phyloP scores from a whole-genome alignment of 2,888 invertebrate species.

The Noctua pronuba region DNA sequence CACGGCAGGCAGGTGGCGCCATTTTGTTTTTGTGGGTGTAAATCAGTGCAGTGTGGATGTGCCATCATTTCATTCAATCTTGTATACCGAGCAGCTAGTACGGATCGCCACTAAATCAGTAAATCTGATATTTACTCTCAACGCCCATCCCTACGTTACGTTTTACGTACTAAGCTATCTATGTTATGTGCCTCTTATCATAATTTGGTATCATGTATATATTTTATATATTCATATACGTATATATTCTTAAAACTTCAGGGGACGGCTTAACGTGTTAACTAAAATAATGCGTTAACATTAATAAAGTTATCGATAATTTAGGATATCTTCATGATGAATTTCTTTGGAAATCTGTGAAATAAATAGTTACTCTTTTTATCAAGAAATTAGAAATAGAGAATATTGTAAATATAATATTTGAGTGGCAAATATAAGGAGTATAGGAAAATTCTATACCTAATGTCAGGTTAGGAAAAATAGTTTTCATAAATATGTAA shows the following conservation, averaged over 20 bases:
- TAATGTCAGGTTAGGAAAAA: constrained; percentile 44
- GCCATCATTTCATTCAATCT: constrained; percentile 23
- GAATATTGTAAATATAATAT: constrained; percentile 59
- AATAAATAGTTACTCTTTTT: constrained; percentile 36
- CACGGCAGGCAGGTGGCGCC: constrained; percentile 8
- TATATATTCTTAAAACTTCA: constrained; percentile 84
- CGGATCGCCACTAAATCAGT: constrained; percentile 33
- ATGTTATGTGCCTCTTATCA: constrained; percentile 66
- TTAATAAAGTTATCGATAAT: constrained; percentile 68
- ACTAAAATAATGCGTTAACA: constrained; percentile 75
- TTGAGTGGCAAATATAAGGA: constrained; percentile 23
- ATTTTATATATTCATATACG: constrained; percentile 71
- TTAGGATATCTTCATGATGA: constrained; percentile 55
- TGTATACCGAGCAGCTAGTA: constrained; percentile 20
- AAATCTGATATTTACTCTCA: constrained; percentile 33
- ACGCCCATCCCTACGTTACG: constrained; percentile 54
- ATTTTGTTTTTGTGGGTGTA: constrained; percentile 30
- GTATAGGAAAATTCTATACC: constrained; percentile 22
- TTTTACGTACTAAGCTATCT: constrained; percentile 67
- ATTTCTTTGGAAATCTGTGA: constrained; percentile 40
- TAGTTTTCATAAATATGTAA: constrained; percentile 34
- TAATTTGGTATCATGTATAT: constrained; percentile 66
- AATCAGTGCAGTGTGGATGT: constrained; percentile 43
- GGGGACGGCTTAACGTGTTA: constrained; percentile 86
- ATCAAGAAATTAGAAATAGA: constrained; percentile 56